phyloP scores from a whole-genome alignment of 2,113 vertebrate species.

The Oryzias woworae region DNA sequence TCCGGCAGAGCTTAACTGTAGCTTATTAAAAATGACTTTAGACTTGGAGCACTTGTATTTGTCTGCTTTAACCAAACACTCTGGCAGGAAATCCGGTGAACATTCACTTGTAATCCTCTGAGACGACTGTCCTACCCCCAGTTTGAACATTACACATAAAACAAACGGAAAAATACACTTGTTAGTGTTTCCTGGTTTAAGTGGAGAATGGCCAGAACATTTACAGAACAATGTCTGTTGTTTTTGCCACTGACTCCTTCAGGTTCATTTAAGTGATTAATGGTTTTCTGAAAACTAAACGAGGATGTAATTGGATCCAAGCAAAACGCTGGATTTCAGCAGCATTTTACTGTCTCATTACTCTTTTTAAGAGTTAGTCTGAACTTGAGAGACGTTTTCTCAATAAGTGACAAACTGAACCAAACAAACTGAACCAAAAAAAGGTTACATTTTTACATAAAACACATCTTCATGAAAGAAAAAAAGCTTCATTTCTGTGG shows the following conservation, averaged over 20 bases:
- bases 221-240: slow-evolving; percentile 38
- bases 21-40: slow-evolving; percentile 28
- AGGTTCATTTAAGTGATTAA: slow-evolving; percentile 55
- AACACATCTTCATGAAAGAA: too few relatives aligned
- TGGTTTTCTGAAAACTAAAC: slow-evolving; percentile 43
- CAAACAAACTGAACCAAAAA: too few relatives aligned
- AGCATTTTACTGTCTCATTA: slow-evolving; percentile 39
- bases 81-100: slow-evolving; percentile 16
- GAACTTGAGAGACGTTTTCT: too few relatives aligned
- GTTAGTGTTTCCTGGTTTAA: slow-evolving; percentile 39
- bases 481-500: slow-evolving; percentile 27
- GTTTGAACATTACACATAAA: slow-evolving; percentile 44
- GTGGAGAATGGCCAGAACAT: slow-evolving; percentile 25
- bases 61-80: slow-evolving; percentile 26
- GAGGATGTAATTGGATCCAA: slow-evolving; percentile 44
- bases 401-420: too few relatives aligned
- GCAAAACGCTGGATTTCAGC: slow-evolving; percentile 35
- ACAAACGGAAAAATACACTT: slow-evolving; percentile 31
- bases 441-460: too few relatives aligned
- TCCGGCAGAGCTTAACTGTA: slow-evolving; percentile 21
- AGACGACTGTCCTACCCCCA: slow-evolving; percentile 22
- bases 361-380: slow-evolving; percentile 10
- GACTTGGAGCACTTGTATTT: neutral
- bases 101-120: slow-evolving; percentile 23
- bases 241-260: slow-evolving; percentile 35